Conservation (phyloP, 2,888 invertebrate genomes). For the Diloba caeruleocephala region DNA sequence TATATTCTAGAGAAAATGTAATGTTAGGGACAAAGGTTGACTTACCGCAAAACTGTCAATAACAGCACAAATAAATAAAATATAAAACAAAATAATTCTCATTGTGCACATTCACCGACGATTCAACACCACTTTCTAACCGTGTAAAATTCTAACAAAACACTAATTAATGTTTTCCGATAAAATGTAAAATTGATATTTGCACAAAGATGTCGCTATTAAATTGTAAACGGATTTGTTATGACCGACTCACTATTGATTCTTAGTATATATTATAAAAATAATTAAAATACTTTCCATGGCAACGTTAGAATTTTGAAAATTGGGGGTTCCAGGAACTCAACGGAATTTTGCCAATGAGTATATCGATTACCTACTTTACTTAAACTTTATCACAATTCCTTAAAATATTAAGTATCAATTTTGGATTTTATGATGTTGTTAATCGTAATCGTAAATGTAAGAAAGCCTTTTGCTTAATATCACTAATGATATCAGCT, state of each 20-base stretch:
- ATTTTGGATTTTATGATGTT: no score
- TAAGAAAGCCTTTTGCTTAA: no score
- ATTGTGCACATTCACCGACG: conserved; percentile 24
- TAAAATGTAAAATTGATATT: conserved; percentile 44
- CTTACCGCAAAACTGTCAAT: conserved; percentile 35
- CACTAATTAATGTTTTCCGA: conserved; percentile 44
- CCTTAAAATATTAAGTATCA: no score
- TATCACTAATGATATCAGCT: no score
- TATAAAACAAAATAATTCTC: conserved; percentile 32
- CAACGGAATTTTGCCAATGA: no score
- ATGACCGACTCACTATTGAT: conserved; percentile 4
- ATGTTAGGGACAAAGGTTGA: background rate
- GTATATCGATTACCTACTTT: no score
- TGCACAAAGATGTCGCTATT: conserved; percentile 27
- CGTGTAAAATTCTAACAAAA: conserved; percentile 43
- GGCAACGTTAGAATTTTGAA: no score
- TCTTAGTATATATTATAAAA: conserved; percentile 5
- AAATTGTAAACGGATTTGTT: conserved; percentile 42
- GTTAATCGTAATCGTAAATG: no score
- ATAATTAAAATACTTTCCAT: no score
- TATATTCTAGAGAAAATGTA: no score
- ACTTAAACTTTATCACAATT: no score
- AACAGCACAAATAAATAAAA: conserved; percentile 38
- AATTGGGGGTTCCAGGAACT: no score
- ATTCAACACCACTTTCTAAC: conserved; percentile 7